Conservation (phyloP, 2,888 invertebrate genomes). For the Muschampia plurimacula region DNA sequence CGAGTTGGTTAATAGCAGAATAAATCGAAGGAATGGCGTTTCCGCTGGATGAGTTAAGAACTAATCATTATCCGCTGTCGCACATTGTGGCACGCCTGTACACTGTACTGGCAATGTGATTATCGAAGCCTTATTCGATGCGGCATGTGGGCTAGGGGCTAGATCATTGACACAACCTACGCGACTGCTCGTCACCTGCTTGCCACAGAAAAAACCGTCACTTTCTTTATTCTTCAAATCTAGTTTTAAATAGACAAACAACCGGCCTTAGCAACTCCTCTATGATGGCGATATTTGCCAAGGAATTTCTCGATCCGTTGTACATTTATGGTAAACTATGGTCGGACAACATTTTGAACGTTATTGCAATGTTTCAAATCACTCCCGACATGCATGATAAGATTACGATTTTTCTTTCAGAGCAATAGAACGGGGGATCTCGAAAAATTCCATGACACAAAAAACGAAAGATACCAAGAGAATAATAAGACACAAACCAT, state of each 20-base stretch:
- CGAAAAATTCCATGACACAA: slow-evolving; percentile 80
- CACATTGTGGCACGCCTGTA: slow-evolving; percentile 56
- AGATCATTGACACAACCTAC: slow-evolving; percentile 85
- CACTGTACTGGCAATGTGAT: slow-evolving; percentile 72
- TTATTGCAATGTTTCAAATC: slow-evolving; percentile 28
- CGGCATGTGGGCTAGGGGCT: slow-evolving; percentile 83
- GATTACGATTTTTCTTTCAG: slow-evolving; percentile 61
- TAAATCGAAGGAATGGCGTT: slow-evolving; percentile 36
- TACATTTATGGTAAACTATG: slow-evolving; percentile 36
- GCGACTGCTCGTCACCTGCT: slow-evolving; percentile 81
- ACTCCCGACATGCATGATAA: slow-evolving; percentile 10
- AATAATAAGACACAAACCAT: slow-evolving; percentile 61
- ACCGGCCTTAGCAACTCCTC: slow-evolving; percentile 42
- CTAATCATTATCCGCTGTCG: slow-evolving; percentile 33
- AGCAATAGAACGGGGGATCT: slow-evolving; percentile 79
- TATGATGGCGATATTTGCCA: slow-evolving; percentile 39
- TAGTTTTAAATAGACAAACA: slow-evolving; percentile 66
- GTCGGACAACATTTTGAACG: slow-evolving; percentile 62
- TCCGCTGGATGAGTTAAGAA: slow-evolving; percentile 30
- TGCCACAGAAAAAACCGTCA: slow-evolving; percentile 60
- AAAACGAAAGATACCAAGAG: slow-evolving; percentile 60
- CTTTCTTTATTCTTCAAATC: slow-evolving; percentile 71
- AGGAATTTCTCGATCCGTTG: slow-evolving; percentile 45
- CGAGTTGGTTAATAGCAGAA: slow-evolving; percentile 20
- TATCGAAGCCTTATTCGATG: slow-evolving; percentile 81